Evolutionary conservation across 2,888 invertebrate genomes (phyloP), one percentile per base, ranked within the genome.

Genomic region (Drosophila histrio): DNA sequence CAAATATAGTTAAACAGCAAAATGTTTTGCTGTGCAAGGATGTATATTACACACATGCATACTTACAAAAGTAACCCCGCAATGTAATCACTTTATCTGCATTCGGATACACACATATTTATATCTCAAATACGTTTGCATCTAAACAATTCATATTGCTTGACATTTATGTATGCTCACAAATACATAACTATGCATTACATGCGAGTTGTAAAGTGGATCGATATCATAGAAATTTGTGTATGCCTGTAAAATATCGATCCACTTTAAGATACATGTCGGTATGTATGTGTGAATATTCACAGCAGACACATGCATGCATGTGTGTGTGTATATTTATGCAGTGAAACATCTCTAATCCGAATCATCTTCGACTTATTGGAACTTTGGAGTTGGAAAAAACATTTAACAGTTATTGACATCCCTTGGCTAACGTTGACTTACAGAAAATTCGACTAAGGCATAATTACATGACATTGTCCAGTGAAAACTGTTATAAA

Each of bases 241-340:
- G 53, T 53, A 53, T 41, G 15, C 39, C 15, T 21, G 13, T 13
- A 41, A 2, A 41, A 53, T 53, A 53, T 53, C 53, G 53, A 53
- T 53, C 53, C 41, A 53, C 15, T 28, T 53, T 41, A 11, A 39
- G 41, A 30, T 28, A 46, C 34, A 28, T 19, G 17, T 32, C 7
- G 11, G 17, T 19, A 8, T 49, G 26, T 26, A 8, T 30, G n/a
- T 30, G 11, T 28, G 28, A 28, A 30, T 30, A 7, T 34, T n/a
- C 13, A n/a, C n/a, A n/a, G 13, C 34, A 34, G 34, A 30, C 28
- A 39, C 39, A 21, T 19, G 6, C 21, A 32, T 9, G 32, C 13
- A 5, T 38, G 36, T 38, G 11, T 19, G 17, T 38, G 5, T 38
- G 38, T 38, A n/a, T 2, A n/a, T 11, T 19, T 3, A 24, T 38